Evolutionary conservation across 1,140 invertebrate genomes (phyloP), one percentile per base, ranked within the genome.

Genomic region (Branchinecta lynchi): DNA sequence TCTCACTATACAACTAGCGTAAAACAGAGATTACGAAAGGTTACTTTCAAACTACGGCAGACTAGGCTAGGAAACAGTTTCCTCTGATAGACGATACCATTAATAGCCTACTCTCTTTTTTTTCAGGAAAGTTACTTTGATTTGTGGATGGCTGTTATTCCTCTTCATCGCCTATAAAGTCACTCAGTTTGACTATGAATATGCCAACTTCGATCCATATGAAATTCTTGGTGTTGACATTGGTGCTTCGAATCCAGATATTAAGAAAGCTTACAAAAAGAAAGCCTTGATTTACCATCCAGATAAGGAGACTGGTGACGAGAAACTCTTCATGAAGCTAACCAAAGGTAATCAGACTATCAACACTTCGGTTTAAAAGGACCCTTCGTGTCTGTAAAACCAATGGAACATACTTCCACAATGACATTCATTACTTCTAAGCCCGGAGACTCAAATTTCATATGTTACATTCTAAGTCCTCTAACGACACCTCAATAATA

Each of bases 191-290:
- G 93, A 98, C 77, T 92, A 96, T 81, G 93, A 97, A 81, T 92
- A 95, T 86, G 89, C 93, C 17, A 98, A 96, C 79, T 99, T 97
- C 84, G 96, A 99, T 84, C 96, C 96, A 0, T 99, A 94, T 81
- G 90, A 94, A 80, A 98, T 99, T 76, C 82, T 99, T 44, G 87
- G 87, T 68, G 83, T 99, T 74, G 87, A 93, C 70, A 81, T 88
- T 79, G 89, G 89, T 72, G 84, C 95, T 44, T 87, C 88, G 20
- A 85, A 89, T 77, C 80, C 82, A 65, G 92, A 96, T 78, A 94
- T 99, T 66, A 98, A 96, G 78, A 95, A 90, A 80, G 90, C 92
- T 66, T 99, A 99, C 78, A 86, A 92, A 70, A 90, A 93, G 79
- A 82, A 96, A 21, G 96, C 93, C 70, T 82, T 96, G 71, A 87